Conservation (phyloP, 2,888 invertebrate genomes). For the Copidosoma aretas region DNA sequence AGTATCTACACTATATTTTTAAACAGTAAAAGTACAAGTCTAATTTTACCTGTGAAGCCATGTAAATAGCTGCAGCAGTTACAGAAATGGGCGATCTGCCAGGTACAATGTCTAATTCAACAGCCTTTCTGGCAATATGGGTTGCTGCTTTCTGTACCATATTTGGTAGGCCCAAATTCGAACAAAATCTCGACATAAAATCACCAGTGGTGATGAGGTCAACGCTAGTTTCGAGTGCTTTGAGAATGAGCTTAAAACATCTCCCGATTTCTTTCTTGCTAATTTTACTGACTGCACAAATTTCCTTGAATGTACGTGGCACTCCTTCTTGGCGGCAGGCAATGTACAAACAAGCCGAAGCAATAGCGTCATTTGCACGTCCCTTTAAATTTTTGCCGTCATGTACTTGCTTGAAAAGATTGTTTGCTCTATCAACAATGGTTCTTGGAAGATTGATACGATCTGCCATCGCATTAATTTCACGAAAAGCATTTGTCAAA, state of each 20-base stretch:
- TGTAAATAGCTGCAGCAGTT: conserved; percentile 98
- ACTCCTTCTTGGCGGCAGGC: conserved; percentile 99
- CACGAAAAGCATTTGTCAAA: conserved; percentile 92
- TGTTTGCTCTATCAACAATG: conserved; percentile 95
- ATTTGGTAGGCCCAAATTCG: conserved; percentile 89
- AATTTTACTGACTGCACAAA: conserved; percentile 98
- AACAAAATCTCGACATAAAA: conserved; percentile 99
- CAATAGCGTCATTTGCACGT: conserved; percentile 96
- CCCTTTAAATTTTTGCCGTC: conserved; percentile 96
- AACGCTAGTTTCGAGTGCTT: conserved; percentile 94
- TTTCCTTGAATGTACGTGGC: conserved; percentile 98
- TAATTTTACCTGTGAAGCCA: conserved; percentile 88
- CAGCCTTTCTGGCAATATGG: conserved; percentile 94
- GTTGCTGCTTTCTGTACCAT: conserved; percentile 93
- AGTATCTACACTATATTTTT: background rate
- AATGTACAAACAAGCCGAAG: conserved; percentile 98
- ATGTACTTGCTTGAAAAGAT: conserved; percentile 97
- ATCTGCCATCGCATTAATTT: conserved; percentile 98
- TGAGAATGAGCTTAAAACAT: conserved; percentile 96
- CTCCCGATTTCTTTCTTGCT: conserved; percentile 99
- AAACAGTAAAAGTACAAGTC: background rate
- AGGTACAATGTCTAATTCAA: conserved; percentile 95
- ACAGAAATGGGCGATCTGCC: conserved; percentile 98
- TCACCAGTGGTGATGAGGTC: conserved; percentile 98
- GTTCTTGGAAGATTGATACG: conserved; percentile 96